These are phyloP conservation scores for Cephalopterus ornatus DNA, from an alignment of 2,113 vertebrate species.

Conservation along the genomic window DNA sequence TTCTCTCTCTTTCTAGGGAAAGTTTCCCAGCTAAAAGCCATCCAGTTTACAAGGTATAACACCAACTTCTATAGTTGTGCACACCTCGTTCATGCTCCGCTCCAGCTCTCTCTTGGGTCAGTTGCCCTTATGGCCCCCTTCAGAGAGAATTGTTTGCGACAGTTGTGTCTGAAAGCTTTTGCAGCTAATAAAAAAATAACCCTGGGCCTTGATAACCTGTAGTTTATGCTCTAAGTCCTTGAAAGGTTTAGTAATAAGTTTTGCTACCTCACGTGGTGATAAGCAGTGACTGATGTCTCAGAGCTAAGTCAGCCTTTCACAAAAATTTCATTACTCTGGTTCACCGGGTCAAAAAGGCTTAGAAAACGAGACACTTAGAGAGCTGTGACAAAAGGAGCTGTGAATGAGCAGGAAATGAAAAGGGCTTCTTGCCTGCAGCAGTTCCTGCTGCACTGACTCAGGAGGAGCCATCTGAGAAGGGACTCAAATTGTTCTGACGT, in stretches of 20 bases:
- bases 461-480: neutral
- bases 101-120: neutral
- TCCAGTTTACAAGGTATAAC: neutral
- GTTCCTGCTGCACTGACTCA: neutral
- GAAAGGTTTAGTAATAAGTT: neutral
- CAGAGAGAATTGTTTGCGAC: neutral
- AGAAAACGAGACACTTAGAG: neutral
- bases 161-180: neutral
- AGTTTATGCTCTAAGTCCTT: neutral
- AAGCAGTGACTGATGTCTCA: neutral
- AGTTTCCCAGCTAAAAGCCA: neutral
- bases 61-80: neutral
- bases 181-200: neutral
- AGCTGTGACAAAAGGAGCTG: neutral
- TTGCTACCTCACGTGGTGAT: neutral
- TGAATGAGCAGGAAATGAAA: neutral
- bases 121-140: neutral
- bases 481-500: neutral
- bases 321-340: neutral
- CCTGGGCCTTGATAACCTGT: neutral
- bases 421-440: neutral
- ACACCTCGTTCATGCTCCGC: accelerated
- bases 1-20: neutral
- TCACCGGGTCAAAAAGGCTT: neutral
- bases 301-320: neutral